Conservation (phyloP, 2,888 invertebrate genomes). For the Euphydryas editha region DNA sequence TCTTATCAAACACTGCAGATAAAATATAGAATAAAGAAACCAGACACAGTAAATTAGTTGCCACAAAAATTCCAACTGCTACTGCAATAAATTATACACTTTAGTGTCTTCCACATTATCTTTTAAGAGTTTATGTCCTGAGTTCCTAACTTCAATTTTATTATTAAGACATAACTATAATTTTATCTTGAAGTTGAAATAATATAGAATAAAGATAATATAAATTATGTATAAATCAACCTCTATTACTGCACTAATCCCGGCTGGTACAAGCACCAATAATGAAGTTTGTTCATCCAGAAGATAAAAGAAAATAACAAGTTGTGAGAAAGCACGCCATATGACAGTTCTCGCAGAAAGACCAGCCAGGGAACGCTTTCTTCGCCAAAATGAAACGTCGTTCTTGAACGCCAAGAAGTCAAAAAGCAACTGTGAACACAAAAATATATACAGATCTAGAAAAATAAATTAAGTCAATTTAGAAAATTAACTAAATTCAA, state of each 20-base stretch:
- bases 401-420: constrained; percentile 99
- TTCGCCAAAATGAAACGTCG: constrained; percentile 97
- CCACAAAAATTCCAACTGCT: too few species aligned
- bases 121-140: too few species aligned
- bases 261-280: constrained; percentile 93
- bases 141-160: too few species aligned
- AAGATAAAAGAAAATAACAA: constrained; percentile 95
- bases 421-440: constrained; percentile 90
- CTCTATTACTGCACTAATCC: constrained; percentile 94
- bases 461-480: too few species aligned
- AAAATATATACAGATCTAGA: neutral
- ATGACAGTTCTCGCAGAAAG: constrained; percentile 94
- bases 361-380: constrained; percentile 93
- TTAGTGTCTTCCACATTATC: neutral
- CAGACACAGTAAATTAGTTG: too few species aligned
- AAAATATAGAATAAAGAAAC: too few species aligned
- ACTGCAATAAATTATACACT: too few species aligned
- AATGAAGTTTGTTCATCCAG: constrained; percentile 96
- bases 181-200: too few species aligned
- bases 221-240: constrained; percentile 70
- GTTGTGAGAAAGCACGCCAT: constrained; percentile 97
- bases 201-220: neutral
- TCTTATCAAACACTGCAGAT: too few species aligned
- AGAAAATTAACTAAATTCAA: too few species aligned
- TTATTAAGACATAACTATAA: too few species aligned